phyloP scores from a whole-genome alignment of 2,797 vertebrate species.

The Rhinatrema bivittatum region DNA sequence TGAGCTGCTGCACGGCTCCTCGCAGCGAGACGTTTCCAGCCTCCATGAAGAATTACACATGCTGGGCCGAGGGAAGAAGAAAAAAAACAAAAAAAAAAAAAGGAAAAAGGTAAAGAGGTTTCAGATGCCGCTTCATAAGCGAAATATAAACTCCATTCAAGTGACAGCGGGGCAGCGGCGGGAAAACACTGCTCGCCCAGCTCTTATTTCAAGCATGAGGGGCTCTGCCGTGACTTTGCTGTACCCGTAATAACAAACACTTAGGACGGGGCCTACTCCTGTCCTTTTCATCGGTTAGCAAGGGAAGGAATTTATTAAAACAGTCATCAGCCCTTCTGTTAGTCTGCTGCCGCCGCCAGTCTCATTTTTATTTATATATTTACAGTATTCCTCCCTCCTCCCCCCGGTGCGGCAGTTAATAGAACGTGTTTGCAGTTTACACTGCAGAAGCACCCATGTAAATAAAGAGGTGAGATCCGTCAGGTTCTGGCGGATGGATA shows the following conservation, averaged over 20 bases:
- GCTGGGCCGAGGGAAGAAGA: slow-evolving; percentile 37
- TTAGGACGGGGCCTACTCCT: slow-evolving; percentile 46
- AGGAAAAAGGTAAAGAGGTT: slow-evolving; percentile 25
- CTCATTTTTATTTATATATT: no score
- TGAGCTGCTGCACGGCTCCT: slow-evolving; percentile 54
- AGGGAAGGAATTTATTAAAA: slow-evolving; percentile 35
- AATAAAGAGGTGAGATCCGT: no score
- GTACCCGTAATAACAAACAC: slow-evolving; percentile 67
- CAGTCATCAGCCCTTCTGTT: no score
- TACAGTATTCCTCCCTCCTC: no score
- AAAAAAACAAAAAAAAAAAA: neutral
- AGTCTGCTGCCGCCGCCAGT: no score
- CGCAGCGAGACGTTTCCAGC: slow-evolving; percentile 49
- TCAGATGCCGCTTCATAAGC: slow-evolving; percentile 61
- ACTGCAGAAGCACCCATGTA: no score
- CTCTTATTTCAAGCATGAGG: neutral
- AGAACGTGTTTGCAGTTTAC: no score
- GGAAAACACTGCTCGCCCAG: slow-evolving; percentile 57
- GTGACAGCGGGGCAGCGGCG: slow-evolving; percentile 46
- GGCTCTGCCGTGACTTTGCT: slow-evolving; percentile 59
- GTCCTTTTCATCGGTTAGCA: slow-evolving; percentile 38
- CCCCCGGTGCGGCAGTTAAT: no score
- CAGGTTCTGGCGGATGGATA: no score
- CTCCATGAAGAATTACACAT: slow-evolving; percentile 69
- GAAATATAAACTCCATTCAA: slow-evolving; percentile 64